A percentile compares a stretch with the other conserved stretches of the same genome.
Evolutionary conservation across 2,888 invertebrate genomes (phyloP).

Genomic region (Trachelus troglodyta): DNA sequence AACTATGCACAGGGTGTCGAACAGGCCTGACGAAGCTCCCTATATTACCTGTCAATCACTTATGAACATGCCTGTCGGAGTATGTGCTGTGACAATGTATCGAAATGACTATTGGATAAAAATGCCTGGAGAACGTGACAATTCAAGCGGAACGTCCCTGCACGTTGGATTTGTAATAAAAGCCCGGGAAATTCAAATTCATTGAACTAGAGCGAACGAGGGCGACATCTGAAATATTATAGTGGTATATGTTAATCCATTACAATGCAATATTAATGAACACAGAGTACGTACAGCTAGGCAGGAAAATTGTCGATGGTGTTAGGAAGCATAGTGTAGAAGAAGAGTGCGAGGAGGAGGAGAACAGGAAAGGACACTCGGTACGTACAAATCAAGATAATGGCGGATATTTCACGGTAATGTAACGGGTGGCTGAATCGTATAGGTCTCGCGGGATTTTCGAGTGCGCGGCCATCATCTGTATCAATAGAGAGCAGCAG

Average conservation of each 20-base stretch:
- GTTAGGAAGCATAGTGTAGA: not conserved
- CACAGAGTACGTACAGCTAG: not conserved
- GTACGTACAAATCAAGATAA: constrained; percentile 62
- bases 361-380: constrained; percentile 5
- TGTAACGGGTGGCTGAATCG: constrained; percentile 57
- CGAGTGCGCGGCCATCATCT: constrained; percentile 42
- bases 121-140: not conserved
- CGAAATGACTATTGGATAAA: not conserved
- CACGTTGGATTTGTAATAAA: not conserved
- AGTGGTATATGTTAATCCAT: constrained; percentile 32
- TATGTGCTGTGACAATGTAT: not conserved
- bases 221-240: not conserved
- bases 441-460: constrained; percentile 51
- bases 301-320: constrained; percentile 10
- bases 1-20: not conserved
- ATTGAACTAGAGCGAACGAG: not conserved
- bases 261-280: constrained; percentile 41
- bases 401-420: constrained; percentile 61
- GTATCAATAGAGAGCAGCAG: constrained; percentile 49
- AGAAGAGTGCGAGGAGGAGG: not conserved
- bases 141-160: not conserved
- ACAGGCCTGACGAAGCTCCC: not conserved
- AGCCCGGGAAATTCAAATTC: not conserved
- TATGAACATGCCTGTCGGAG: not conserved
- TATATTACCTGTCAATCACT: not conserved